Conservation (phyloP, 2,888 invertebrate species). For the Drosophila percnosoma region DNA sequence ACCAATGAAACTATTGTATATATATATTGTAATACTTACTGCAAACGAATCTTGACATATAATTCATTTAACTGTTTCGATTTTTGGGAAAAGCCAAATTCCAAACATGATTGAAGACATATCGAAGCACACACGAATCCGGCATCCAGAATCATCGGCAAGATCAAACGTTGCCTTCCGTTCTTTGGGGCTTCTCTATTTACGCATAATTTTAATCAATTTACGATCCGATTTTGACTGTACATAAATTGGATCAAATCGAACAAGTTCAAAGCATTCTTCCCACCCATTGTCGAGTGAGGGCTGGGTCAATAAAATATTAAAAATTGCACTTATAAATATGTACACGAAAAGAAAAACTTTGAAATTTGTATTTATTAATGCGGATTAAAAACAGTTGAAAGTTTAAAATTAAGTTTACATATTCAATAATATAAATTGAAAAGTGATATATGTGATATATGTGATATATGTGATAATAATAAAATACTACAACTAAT, state of each 20-base stretch:
- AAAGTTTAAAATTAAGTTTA: not conserved
- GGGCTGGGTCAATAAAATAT: constrained; percentile 72
- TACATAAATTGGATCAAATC: constrained; percentile 60
- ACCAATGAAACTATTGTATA: not conserved
- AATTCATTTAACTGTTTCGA: constrained; percentile 2
- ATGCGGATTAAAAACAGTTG: not conserved
- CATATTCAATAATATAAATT: not conserved
- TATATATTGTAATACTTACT: not conserved
- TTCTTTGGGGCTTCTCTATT: constrained; percentile 35
- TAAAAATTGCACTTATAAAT: constrained; percentile 76
- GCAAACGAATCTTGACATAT: constrained; percentile 16
- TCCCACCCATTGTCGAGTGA: constrained; percentile 8
- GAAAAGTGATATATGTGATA: not conserved
- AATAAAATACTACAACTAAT: not conserved
- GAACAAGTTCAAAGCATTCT: constrained; percentile 73
- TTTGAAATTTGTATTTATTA: too few relatives aligned
- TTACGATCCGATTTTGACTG: constrained; percentile 58
- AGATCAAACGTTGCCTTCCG: constrained; percentile 55
- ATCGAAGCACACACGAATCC: not conserved
- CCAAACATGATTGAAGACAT: constrained; percentile 31
- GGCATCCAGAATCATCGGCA: constrained; percentile 22
- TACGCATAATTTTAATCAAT: constrained; percentile 61
- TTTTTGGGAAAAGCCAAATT: not conserved
- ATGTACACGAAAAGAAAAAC: constrained; percentile 17
- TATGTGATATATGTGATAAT: not conserved